These are phyloP conservation scores for Laticauda laticaudata DNA, from an alignment of 2,113 vertebrate species.

Conservation along the genomic window DNA sequence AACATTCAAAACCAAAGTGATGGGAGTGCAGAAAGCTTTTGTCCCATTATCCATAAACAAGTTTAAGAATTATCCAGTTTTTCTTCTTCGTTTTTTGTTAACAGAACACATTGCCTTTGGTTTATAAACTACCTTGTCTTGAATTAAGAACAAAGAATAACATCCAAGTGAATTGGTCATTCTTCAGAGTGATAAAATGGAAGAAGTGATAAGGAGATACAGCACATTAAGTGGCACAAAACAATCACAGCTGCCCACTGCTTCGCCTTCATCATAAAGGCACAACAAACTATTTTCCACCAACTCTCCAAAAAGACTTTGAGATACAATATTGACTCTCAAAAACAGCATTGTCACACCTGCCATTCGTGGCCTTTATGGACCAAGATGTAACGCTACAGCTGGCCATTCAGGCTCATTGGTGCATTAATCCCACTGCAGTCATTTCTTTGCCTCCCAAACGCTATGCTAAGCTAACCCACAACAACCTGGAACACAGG, in stretches of 20 bases:
- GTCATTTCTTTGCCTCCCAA: constrained; percentile 18
- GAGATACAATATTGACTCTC: not conserved
- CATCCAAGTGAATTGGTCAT: not conserved
- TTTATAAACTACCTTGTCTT: constrained; percentile 21
- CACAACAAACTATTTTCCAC: constrained; percentile 13
- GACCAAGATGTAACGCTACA: not conserved
- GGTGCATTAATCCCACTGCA: not conserved
- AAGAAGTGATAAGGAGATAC: constrained; percentile 28
- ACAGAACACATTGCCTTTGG: constrained; percentile 53
- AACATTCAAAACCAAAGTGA: constrained; percentile 41
- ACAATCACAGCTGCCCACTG: constrained; percentile 26
- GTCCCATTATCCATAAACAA: constrained; percentile 13
- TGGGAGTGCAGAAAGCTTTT: constrained; percentile 29
- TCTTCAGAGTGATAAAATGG: constrained; percentile 26
- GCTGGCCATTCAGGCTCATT: not conserved
- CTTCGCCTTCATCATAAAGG: constrained; percentile 11
- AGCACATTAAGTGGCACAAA: constrained; percentile 46
- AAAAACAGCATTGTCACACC: not conserved
- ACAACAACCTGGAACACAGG: constrained; percentile 5
- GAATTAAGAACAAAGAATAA: constrained; percentile 16
- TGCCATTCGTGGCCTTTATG: not conserved
- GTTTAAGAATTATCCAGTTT: not conserved
- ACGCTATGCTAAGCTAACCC: constrained; percentile 2
- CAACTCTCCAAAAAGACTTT: constrained; percentile 3
- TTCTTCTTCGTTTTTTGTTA: constrained; percentile 38